Percentiles rank a stretch among this genome's conserved stretches.
Evolutionary conservation across 1,140 invertebrate species (phyloP).

Genomic region (Drosophila nikananu): DNA sequence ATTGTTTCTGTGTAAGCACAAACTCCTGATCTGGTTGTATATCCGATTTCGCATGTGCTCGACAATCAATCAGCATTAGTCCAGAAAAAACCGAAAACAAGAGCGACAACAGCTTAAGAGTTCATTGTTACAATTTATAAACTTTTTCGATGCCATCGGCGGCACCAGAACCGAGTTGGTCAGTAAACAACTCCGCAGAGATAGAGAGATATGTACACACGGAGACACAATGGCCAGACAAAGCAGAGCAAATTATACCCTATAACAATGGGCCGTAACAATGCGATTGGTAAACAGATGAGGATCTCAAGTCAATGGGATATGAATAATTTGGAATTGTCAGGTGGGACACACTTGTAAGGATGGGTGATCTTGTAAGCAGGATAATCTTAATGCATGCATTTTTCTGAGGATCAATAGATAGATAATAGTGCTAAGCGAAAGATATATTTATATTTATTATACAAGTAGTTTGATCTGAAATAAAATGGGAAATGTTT

Average conservation of each 20-base stretch:
- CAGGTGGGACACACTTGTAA: conserved; percentile 1
- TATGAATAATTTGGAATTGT: conserved; percentile 36
- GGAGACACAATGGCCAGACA: conserved; percentile 34
- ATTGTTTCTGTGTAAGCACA: not conserved
- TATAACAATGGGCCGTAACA: conserved; percentile 35
- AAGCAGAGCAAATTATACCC: conserved; percentile 51
- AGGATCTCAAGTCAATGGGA: conserved; percentile 38
- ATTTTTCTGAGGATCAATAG: not conserved
- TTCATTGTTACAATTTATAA: conserved; percentile 81
- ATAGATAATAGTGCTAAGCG: not conserved
- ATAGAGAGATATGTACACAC: conserved; percentile 39
- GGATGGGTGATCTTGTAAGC: not conserved
- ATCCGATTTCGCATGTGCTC: conserved; percentile 65
- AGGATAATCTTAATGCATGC: not conserved
- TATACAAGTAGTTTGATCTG: too few relatives aligned
- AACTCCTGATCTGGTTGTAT: conserved; percentile 8
- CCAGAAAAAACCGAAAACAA: conserved; percentile 69
- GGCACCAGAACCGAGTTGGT: conserved; percentile 39
- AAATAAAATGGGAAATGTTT: not conserved
- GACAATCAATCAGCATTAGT: conserved; percentile 80
- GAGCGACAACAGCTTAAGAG: conserved; percentile 83
- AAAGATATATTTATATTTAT: not conserved
- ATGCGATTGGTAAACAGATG: conserved; percentile 40
- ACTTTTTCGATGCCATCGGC: conserved; percentile 44
- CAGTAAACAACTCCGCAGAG: conserved; percentile 29